Base-by-base conservation (phyloP, 2,113 vertebrate species). In the Hippocampus barbouri region DNA sequence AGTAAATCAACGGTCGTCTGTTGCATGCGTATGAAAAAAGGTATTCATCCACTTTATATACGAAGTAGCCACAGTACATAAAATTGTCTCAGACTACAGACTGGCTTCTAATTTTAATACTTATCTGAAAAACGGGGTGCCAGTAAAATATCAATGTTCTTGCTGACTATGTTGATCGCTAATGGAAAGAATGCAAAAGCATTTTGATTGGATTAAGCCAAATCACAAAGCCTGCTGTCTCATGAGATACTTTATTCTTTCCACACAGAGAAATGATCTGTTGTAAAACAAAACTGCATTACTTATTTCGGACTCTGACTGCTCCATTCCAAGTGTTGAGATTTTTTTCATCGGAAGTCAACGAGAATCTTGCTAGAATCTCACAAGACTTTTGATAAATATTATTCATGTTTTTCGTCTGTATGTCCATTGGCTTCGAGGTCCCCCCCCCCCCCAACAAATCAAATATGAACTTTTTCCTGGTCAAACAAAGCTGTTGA, bases 1-100 rank as follows among this genome's bases (percentile, higher is more conserved):
- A 79, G 79, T 61, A 79, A 69, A 62, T 76, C 68, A 74, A 54
- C 30, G 60, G 76, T 73, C 69, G 43, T 66, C 30, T 30, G 30
- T 56, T 56, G 30, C 38, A 43, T 64, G 21, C 2, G 10, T 43
- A 43, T 43, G 5, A 30, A 64, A 64, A 64, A n/a, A n/a, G 16
- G 2, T 23, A 10, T 21, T 25, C n/a, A 40, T 3, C 20, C 38
- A 40, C 18, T 63, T 10, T 20, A 41, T 1, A 12, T n/a, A 27
- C 27, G 30, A 30, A 30, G 30, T 30, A 11, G n/a, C 21, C 38
- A 23, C 9, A 45, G 6, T 23, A 3, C 12, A 45, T 14, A 25
- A 12, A 45, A n/a, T 41, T 23, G 11, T 12, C 40, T 3, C 30
- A 34, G 30, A 30, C 3, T 30, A 30, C 6, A 18, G 2, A 43